Conservation (phyloP, 1,140 invertebrate species). For the Drosophila punjabiensis region DNA sequence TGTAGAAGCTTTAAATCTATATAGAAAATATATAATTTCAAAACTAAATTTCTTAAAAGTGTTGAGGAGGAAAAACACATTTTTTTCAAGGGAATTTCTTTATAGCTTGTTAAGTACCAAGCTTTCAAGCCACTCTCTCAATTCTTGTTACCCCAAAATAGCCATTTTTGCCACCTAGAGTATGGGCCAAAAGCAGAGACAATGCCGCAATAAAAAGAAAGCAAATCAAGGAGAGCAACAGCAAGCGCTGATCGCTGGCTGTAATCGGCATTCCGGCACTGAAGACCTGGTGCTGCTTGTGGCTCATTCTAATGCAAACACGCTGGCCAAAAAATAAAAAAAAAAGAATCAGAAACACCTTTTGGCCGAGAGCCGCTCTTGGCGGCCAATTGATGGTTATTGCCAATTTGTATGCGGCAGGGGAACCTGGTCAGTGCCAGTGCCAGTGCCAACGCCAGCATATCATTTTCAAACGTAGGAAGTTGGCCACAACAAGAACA, state of each 20-base stretch:
- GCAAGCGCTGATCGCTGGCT: slow-evolving; percentile 27
- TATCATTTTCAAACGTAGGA: slow-evolving; percentile 70
- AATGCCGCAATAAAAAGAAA: slow-evolving; percentile 45
- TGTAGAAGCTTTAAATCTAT: too few relatives aligned
- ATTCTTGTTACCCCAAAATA: neutral
- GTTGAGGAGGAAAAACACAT: accelerated
- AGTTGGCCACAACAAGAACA: slow-evolving; percentile 60
- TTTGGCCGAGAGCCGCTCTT: slow-evolving; percentile 41
- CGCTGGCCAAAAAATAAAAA: slow-evolving; percentile 19
- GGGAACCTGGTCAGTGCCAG: slow-evolving; percentile 9
- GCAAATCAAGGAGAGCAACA: slow-evolving; percentile 57
- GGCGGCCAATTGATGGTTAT: slow-evolving; percentile 81
- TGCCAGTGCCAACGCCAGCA: slow-evolving; percentile 42
- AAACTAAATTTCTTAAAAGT: accelerated
- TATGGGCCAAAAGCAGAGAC: slow-evolving; percentile 29
- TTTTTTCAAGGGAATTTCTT: neutral
- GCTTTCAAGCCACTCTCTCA: neutral
- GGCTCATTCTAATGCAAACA: slow-evolving; percentile 83
- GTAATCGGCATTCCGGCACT: slow-evolving; percentile 66
- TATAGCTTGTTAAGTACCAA: accelerated
- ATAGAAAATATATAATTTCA: neutral
- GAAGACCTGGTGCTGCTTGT: slow-evolving; percentile 23
- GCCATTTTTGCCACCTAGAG: slow-evolving; percentile 13
- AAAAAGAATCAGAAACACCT: slow-evolving; percentile 36
- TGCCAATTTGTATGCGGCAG: slow-evolving; percentile 77